Base-by-base conservation (phyloP, 2,797 vertebrate genomes). In the Acanthis flammea region DNA sequence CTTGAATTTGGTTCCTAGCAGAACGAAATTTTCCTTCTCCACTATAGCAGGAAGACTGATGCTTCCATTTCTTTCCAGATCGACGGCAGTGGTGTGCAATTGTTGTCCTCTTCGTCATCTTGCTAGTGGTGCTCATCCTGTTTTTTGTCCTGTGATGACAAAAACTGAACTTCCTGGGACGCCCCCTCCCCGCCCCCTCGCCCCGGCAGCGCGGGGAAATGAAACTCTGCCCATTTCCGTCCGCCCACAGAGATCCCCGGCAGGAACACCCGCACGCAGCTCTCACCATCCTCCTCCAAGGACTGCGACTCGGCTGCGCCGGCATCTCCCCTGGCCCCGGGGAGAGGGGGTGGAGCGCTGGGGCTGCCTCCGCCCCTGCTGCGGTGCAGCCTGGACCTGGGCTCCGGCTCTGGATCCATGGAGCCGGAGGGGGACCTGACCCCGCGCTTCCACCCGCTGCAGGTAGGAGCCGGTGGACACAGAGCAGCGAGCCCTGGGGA, bases 11-110 rank as follows among this genome's bases (percentile, higher is more conserved):
- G 16, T 30, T 86, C 33, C 39, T 41, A 30, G 28, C 17, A 77
- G 21, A 14, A 51, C 41, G 12, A 1, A 1, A 1, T 81, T 75
- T 67, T 91, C 58, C 53, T 67, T 53, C 50, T 61, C 10, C 25
- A 3, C 57, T 73, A 18, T 54, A 51, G 12, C 28, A 58, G 61
- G 70, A 74, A 62, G 33, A 21, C 81, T 96, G 72, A 97, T 10
- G 0, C 18, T 9, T 89, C 82, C 86, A 70, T 95, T 97, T 70
- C 90, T 84, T 97, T 97, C n/a, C 98, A 99, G 99, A 99, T 96
- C 98, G 98, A 31, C 98, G 99, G 68, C 99, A 99, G 97, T 99
- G 99, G 99, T 99, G 99, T 67, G 99, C 99, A 44, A 99, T 99
- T 15, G 98, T 98, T 3, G 10, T 99, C 93, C 98, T 99, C 93